Evolutionary conservation across 1,140 invertebrate species (phyloP).

Genomic region (Lanistes nyassanus): DNA sequence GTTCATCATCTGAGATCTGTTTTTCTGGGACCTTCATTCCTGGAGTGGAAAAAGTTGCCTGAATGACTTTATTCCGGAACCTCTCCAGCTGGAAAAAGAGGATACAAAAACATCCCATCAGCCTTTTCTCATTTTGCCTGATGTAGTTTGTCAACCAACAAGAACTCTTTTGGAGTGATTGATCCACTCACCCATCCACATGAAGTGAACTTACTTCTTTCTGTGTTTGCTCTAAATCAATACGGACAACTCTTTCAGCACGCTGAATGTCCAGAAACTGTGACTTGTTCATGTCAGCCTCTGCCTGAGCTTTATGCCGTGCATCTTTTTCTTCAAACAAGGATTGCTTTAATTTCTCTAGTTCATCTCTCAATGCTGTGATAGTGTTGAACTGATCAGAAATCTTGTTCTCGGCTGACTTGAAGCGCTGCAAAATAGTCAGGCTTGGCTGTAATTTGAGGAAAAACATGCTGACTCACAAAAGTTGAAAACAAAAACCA

Average conservation of each 20-base stretch:
- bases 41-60: slow-evolving; percentile 62
- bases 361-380: slow-evolving; percentile 52
- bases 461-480: no score
- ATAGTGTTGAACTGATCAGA: slow-evolving; percentile 58
- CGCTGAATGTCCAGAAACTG: slow-evolving; percentile 61
- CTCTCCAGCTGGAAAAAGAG: slow-evolving; percentile 59
- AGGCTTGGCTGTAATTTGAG: no score
- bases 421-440: slow-evolving; percentile 59
- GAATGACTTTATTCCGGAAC: slow-evolving; percentile 60
- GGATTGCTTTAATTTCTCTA: slow-evolving; percentile 52
- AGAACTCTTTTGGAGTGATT: no score
- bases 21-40: slow-evolving; percentile 58
- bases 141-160: no score
- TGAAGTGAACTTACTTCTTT: slow-evolving; percentile 50
- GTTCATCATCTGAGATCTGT: slow-evolving; percentile 62
- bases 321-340: slow-evolving; percentile 53
- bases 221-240: slow-evolving; percentile 62
- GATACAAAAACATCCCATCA: not conserved
- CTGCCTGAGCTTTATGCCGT: slow-evolving; percentile 51
- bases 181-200: not conserved
- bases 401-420: slow-evolving; percentile 58
- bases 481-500: no score
- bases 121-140: no score
- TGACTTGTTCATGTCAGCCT: slow-evolving; percentile 51
- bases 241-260: slow-evolving; percentile 60